Conservation (phyloP, 2,888 invertebrate species). For the Lysandra coridon region DNA sequence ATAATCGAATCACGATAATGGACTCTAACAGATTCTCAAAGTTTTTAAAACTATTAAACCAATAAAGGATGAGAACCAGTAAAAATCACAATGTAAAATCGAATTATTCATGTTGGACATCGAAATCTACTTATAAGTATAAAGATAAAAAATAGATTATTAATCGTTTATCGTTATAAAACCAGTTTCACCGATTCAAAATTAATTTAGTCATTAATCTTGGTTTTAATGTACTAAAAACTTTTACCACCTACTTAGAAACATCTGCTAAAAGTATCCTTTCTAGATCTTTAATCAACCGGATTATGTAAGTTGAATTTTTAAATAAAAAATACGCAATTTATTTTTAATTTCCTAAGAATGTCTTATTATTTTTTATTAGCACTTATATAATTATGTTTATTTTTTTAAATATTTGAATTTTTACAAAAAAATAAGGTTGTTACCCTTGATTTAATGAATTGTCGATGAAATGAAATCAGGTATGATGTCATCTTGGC, state of each 20-base stretch:
- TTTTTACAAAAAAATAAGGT: background rate
- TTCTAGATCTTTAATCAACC: background rate
- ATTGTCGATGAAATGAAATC: constrained; percentile 2
- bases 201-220: constrained; percentile 10
- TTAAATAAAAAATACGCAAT: background rate
- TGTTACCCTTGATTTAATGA: background rate
- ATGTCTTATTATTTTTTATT: no score
- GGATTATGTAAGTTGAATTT: background rate
- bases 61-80: background rate
- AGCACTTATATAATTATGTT: background rate
- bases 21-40: no score
- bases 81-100: background rate
- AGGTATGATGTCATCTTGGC: background rate
- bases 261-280: background rate
- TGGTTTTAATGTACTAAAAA: background rate
- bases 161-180: background rate
- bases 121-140: background rate
- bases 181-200: background rate
- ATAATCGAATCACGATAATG: no score
- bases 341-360: no score
- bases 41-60: no score
- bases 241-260: background rate
- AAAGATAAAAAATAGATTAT: background rate
- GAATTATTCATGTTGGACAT: background rate
- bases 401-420: background rate